Conservation (phyloP, 2,113 vertebrate genomes). For the Labeo catla region DNA sequence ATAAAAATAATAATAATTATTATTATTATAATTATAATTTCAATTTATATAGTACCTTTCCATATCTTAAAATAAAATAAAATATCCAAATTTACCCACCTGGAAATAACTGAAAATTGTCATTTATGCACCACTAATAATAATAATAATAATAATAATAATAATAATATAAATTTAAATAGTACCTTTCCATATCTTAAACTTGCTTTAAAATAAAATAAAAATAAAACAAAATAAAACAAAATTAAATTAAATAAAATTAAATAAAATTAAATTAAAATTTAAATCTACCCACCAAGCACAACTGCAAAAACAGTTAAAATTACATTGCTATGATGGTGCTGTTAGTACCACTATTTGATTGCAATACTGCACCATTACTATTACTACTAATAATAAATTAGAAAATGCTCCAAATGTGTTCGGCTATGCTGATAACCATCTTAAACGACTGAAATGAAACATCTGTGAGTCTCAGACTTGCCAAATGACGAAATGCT, state of each 20-base stretch:
- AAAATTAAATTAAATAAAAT: too few species aligned
- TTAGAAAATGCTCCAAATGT: not conserved
- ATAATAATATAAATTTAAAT: too few species aligned
- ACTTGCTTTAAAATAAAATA: too few species aligned
- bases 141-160: too few species aligned
- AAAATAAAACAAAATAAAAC: too few species aligned
- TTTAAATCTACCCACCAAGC: not conserved
- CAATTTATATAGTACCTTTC: too few species aligned
- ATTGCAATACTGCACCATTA: not conserved
- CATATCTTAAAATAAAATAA: not conserved
- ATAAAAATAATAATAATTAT: too few species aligned
- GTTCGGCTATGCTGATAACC: slow-evolving; percentile 1
- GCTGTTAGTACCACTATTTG: not conserved
- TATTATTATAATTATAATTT: too few species aligned
- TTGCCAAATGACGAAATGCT: slow-evolving; percentile 45
- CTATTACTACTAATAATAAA: not conserved
- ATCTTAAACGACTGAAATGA: slow-evolving; percentile 12
- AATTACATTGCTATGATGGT: not conserved
- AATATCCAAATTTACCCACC: not conserved
- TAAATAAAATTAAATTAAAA: not conserved
- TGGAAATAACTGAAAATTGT: too few species aligned
- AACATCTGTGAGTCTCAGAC: slow-evolving; percentile 22
- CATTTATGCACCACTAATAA: too few species aligned
- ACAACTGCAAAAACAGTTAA: not conserved
- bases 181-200: too few species aligned